Evolutionary conservation across 2,113 vertebrate genomes (phyloP).

Genomic region (Tichodroma muraria): DNA sequence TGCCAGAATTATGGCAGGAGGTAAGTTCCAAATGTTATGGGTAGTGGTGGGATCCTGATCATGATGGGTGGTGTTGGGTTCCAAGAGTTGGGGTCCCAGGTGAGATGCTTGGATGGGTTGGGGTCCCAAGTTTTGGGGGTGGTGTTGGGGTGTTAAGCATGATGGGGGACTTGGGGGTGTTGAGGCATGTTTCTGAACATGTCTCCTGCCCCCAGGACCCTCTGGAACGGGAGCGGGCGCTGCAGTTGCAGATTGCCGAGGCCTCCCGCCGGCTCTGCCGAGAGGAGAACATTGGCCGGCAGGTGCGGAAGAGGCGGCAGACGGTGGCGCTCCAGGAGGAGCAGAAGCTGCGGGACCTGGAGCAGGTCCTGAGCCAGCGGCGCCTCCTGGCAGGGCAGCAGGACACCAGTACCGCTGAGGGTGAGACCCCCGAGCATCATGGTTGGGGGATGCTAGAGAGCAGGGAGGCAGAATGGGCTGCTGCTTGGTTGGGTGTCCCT

Average conservation of each 20-base stretch:
- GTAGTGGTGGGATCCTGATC: background rate
- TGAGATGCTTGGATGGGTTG: background rate
- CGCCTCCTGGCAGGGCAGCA: conserved; percentile 34
- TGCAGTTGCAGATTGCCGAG: conserved; percentile 86
- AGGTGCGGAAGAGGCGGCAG: conserved; percentile 80
- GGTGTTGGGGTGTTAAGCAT: background rate
- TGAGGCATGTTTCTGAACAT: background rate
- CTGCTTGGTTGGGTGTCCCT: background rate
- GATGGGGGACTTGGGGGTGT: background rate
- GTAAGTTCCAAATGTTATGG: background rate
- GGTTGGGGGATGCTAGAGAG: background rate
- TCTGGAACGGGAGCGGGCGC: conserved; percentile 81
- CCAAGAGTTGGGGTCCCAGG: background rate
- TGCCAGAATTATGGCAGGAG: background rate
- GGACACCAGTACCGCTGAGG: background rate
- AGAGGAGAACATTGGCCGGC: conserved; percentile 82
- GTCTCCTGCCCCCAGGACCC: conserved; percentile 68
- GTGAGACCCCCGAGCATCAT: background rate
- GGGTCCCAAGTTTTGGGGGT: background rate
- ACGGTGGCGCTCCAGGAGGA: conserved; percentile 80
- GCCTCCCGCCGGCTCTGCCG: conserved; percentile 80
- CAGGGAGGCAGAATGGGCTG: background rate
- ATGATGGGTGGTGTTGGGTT: background rate
- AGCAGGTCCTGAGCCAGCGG: conserved; percentile 75
- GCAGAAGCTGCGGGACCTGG: conserved; percentile 82